These are phyloP conservation scores for Sternotherus odoratus DNA, from an alignment of 2,797 vertebrate species.

Conservation along the genomic window DNA sequence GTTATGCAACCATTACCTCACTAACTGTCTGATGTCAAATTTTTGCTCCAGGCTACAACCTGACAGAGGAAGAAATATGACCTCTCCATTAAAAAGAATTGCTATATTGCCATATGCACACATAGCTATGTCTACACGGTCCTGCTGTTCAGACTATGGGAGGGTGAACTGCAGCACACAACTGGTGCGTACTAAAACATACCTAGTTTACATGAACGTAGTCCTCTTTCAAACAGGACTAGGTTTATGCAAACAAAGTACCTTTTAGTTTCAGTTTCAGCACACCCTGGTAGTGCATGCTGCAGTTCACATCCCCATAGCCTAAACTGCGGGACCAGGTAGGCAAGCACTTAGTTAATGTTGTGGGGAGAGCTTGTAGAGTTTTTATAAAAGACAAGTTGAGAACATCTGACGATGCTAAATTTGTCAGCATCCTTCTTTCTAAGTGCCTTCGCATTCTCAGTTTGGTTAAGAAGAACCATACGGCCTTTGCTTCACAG, in stretches of 20 bases:
- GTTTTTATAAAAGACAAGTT: not conserved
- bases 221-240: not conserved
- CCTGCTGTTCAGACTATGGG: not conserved
- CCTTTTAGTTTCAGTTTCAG: not conserved
- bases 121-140: not conserved
- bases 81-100: not conserved
- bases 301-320: not conserved
- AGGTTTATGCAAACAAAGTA: no score
- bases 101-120: not conserved
- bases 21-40: not conserved
- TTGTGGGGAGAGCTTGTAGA: not conserved
- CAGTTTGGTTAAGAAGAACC: not conserved
- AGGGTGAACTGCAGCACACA: not conserved
- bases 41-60: not conserved
- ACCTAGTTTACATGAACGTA: not conserved
- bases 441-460: not conserved
- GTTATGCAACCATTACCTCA: not conserved
- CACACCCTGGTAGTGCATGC: not conserved
- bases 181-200: not conserved
- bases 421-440: constrained; percentile 38
- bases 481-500: not conserved
- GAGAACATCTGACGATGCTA: not conserved
- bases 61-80: not conserved
- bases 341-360: not conserved
- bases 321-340: not conserved